Conservation (phyloP, 2,888 invertebrate genomes). For the Cephus spinipes region DNA sequence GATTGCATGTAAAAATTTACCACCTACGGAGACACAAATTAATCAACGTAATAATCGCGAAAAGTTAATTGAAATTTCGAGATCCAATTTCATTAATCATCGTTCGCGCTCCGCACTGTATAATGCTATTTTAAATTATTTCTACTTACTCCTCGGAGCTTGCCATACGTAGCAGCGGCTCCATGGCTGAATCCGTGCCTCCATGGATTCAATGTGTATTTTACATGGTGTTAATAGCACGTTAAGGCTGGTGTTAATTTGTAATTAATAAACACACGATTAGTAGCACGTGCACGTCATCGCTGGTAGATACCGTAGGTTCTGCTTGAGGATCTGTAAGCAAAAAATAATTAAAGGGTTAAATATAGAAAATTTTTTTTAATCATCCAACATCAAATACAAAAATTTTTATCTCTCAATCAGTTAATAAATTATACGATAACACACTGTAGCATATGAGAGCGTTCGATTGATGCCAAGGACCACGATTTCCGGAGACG, state of each 20-base stretch:
- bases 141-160: not conserved
- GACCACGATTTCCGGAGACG: not conserved
- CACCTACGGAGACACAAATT: not conserved
- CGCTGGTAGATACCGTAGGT: not conserved
- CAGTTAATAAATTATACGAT: not conserved
- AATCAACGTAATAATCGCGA: not conserved
- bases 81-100: not conserved
- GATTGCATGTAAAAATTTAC: not conserved
- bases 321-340: not conserved
- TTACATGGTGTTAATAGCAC: not conserved
- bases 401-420: not conserved
- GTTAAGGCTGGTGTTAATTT: not conserved
- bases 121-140: conserved; percentile 7
- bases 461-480: not conserved
- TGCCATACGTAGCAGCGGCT: not conserved
- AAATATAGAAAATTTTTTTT: not conserved
- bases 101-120: not conserved
- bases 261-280: not conserved
- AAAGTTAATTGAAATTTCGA: not conserved
- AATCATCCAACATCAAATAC: too few relatives aligned
- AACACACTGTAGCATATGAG: not conserved
- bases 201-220: not conserved
- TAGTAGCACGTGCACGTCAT: not conserved
- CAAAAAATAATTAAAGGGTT: not conserved
- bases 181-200: not conserved